These are phyloP conservation scores for Sebastiscus tertius DNA, from an alignment of 2,797 vertebrate species.

Conservation along the genomic window DNA sequence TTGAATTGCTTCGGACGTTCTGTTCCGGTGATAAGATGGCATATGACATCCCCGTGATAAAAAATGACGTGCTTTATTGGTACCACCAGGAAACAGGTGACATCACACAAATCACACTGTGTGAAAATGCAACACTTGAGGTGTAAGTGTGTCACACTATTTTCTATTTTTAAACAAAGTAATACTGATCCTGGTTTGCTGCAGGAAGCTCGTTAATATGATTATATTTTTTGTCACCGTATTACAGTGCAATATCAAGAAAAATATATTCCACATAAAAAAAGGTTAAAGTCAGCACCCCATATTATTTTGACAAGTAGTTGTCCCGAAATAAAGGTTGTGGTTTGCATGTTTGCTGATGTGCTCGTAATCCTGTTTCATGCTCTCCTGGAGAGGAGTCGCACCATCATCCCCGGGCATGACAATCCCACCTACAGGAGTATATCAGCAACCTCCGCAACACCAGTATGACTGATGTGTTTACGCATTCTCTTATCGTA, in stretches of 20 bases:
- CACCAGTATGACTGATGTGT: slow-evolving; percentile 77
- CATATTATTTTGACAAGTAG: slow-evolving; percentile 52
- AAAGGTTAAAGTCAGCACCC: slow-evolving; percentile 34
- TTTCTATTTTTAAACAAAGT: neutral
- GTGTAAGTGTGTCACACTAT: neutral
- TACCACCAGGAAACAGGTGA: slow-evolving; percentile 14
- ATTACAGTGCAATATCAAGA: neutral
- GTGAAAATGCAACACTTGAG: slow-evolving; percentile 25
- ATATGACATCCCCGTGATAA: slow-evolving; percentile 11
- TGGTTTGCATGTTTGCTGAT: slow-evolving; percentile 68
- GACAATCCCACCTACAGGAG: slow-evolving; percentile 79
- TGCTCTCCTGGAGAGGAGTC: slow-evolving; percentile 73
- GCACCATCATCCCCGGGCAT: slow-evolving; percentile 74
- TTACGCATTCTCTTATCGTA: slow-evolving; percentile 73
- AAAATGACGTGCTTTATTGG: neutral
- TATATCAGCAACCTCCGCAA: slow-evolving; percentile 71
- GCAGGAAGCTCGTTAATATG: neutral
- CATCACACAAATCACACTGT: slow-evolving; percentile 29
- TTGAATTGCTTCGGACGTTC: slow-evolving; percentile 36
- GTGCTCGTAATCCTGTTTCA: slow-evolving; percentile 80
- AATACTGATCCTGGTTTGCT: neutral
- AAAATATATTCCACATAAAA: slow-evolving; percentile 17
- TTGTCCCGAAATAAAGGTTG: slow-evolving; percentile 62
- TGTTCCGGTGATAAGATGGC: slow-evolving; percentile 20
- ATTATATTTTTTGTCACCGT: neutral